Evolutionary conservation across 2,888 invertebrate species (phyloP), one percentile per base, ranked within the genome.

Genomic region (Ormyrus thymus): DNA sequence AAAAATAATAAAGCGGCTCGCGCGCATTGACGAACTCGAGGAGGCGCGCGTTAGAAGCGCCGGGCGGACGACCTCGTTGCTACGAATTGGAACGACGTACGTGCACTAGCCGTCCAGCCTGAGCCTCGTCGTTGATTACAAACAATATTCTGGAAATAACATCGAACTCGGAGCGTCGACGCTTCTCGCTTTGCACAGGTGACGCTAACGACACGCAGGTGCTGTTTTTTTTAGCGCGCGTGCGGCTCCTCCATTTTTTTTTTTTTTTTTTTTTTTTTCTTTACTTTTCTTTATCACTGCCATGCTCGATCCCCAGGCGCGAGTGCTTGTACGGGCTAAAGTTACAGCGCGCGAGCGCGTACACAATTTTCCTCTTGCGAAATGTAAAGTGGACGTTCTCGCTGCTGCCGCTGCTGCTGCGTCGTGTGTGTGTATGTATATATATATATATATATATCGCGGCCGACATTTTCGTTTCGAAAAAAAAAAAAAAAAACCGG

Each of bases 171-270:
- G 29, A 29, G 29, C 29, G 29, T 29, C 8, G 55, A 53, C 7
- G 45, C 11, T 65, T 11, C 15, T 45, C 48, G 70, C 64, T 70
- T 29, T 76, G 64, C 29, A 55, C 76, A 76, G 62, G 69, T 76
- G 76, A 48, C 48, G 11, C 29, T 8, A 7, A 46, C 48, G 9
- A 8, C 3, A 77, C 71, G 59, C 71, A 71, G 77, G 15, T 77
- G 65, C 29, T 53, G 15, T 62, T 6, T 43, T 29, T 29, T n/a
- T n/a, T n/a, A 29, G 7, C 62, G 55, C 46, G 51, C 15, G 46
- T 46, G 15, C 48, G 53, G 29, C 29, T 29, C 29, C 29, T 29
- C 29, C 4, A 29, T 29, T 29, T 29, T 29, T 62, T 75, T 58
- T 45, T 59, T 53, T 75, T 66, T 64, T 11, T 58, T 13, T 58